Percentiles rank a stretch among this genome's conserved stretches.
phyloP scores from a whole-genome alignment of 2,113 vertebrate species.

The Sakesphorus luctuosus region DNA sequence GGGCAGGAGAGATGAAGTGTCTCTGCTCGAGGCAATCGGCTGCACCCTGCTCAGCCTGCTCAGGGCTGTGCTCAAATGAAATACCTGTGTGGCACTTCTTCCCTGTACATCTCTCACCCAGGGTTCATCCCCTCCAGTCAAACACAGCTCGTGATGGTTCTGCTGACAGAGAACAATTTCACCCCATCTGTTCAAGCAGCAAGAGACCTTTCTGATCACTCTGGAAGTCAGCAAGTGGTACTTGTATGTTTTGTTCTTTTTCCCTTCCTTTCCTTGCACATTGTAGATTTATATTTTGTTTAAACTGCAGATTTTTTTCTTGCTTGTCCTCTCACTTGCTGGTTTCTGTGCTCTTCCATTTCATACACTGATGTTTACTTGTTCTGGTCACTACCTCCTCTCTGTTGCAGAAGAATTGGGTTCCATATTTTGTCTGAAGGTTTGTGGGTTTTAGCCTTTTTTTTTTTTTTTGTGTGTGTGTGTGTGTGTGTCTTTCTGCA shows the following conservation, averaged over 20 bases:
- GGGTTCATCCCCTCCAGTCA: background rate
- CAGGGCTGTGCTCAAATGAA: background rate
- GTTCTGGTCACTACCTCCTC: background rate
- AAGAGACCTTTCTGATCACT: background rate
- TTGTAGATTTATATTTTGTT: background rate
- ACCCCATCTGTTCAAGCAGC: background rate
- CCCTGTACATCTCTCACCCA: background rate
- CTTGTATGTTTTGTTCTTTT: background rate
- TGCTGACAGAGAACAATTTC: background rate
- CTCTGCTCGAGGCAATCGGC: background rate
- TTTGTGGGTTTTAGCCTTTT: background rate
- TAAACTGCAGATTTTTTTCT: background rate
- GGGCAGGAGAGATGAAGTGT: background rate
- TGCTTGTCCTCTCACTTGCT: background rate
- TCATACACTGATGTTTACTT: accelerated
- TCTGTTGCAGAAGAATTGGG: background rate
- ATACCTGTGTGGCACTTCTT: background rate
- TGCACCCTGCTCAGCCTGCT: accelerated
- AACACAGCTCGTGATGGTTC: background rate
- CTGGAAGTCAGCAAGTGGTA: background rate
- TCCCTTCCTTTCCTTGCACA: background rate
- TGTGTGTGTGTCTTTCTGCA: background rate
- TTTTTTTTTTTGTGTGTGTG: too few species aligned
- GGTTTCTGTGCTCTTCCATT: background rate
- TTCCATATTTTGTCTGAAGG: background rate